Evolutionary conservation across 1,140 invertebrate species (phyloP), one percentile per base, ranked within the genome.

Genomic region (Popillia japonica): DNA sequence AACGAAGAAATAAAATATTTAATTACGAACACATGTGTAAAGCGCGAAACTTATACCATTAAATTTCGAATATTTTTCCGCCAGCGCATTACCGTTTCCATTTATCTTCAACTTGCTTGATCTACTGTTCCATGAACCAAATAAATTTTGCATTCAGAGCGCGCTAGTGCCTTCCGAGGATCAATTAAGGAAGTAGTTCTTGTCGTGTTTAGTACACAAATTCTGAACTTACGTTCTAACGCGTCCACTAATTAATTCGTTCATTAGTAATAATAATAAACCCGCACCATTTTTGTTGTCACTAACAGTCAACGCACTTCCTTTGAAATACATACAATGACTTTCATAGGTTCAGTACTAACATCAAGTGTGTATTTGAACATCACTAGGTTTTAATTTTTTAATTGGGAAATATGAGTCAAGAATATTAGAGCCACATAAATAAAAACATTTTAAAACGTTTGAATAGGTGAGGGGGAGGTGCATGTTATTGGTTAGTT

Each of bases 171-270:
- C 61, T 68, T 22, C 61, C 61, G 20, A 68, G 20, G 22, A 68
- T 68, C 61, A 68, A 68, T 68, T 68, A 68, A 27, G 10, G 61
- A 68, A 17, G 61, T 23, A 34, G 61, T 34, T 68, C 8, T 68
- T 27, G 61, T 68, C 61, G 1, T 27, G 61, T 27, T 68, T 22
- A 11, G 22, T 68, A 22, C 22, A 68, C 61, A 68, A 68, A 68
- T 68, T 68, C 61, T 55, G 61, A 68, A 27, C 61, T 68, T 34
- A 68, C 61, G 61, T 68, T 68, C 61, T 68, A 34, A 20, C 61
- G 61, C 61, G 22, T 22, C 61, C 61, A 68, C 61, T 68, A 68
- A 68, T 68, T 68, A 68, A 68, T 68, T 68, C 61, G 61, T 68
- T 68, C 61, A 68, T 68, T 68, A 68, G 22, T 68, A 68, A 68